Conservation (phyloP, 2,797 vertebrate species). For the Eulemur coronatus region DNA sequence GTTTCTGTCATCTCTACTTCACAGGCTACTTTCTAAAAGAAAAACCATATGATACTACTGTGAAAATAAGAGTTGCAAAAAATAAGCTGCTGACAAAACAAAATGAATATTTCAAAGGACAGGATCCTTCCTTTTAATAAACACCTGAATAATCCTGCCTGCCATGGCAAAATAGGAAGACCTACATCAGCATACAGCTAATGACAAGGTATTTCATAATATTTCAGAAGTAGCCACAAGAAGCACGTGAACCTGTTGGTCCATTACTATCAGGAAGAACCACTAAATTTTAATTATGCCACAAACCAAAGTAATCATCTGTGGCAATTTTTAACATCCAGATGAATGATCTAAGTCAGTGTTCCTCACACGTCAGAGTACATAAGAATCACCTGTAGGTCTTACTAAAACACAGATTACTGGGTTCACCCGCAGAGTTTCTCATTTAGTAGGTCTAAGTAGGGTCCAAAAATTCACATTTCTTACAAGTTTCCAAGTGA, state of each 20-base stretch:
- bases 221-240: not conserved
- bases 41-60: constrained; percentile 25
- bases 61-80: constrained; percentile 42
- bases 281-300: not conserved
- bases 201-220: not conserved
- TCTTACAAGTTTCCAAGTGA: constrained; percentile 19
- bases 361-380: not conserved
- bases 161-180: not conserved
- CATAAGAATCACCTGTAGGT: not conserved
- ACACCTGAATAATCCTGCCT: not conserved
- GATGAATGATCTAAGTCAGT: not conserved
- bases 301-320: constrained; percentile 4
- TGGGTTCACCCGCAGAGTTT: not conserved
- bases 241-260: not conserved
- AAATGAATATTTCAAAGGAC: not conserved
- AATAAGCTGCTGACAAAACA: constrained; percentile 3
- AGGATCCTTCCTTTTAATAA: not conserved
- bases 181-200: not conserved
- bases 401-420: constrained; percentile 23
- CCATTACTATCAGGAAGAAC: not conserved
- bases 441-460: not conserved
- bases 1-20: constrained; percentile 44
- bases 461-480: not conserved
- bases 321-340: not conserved
- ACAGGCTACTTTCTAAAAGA: constrained; percentile 32